Conservation (phyloP, 2,888 invertebrate species). For the Euspilapteryx auroguttella region DNA sequence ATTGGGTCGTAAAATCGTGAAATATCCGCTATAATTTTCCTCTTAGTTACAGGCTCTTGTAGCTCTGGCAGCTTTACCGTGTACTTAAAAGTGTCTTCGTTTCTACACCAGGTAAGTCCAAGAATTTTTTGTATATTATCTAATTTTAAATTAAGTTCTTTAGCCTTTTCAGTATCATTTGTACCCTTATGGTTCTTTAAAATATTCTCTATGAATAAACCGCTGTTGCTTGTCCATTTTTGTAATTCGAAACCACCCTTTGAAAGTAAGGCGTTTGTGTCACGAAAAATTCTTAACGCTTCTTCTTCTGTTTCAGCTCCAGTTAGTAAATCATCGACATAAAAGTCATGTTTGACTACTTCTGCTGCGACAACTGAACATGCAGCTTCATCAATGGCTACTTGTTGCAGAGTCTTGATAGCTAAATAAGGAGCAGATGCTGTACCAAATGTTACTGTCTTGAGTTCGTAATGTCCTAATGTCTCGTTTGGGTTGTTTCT, state of each 20-base stretch:
- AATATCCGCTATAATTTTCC: too few species aligned
- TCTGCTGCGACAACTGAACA: too few species aligned
- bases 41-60: too few species aligned
- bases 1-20: not conserved
- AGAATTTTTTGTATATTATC: not conserved
- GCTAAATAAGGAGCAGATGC: too few species aligned
- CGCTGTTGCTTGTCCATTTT: constrained; percentile 2
- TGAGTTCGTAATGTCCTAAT: too few species aligned
- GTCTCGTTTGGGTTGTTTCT: too few species aligned
- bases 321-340: not conserved
- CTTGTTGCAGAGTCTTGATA: too few species aligned
- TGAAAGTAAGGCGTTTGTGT: too few species aligned
- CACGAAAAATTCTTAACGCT: not conserved
- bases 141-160: not conserved
- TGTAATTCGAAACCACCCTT: not conserved
- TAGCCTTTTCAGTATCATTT: not conserved
- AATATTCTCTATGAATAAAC: not conserved
- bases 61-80: too few species aligned
- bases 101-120: not conserved
- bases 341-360: not conserved
- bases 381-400: too few species aligned
- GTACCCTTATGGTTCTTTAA: too few species aligned
- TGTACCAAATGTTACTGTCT: too few species aligned
- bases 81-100: not conserved
- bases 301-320: not conserved